Base-by-base conservation (phyloP, 2,888 invertebrate genomes). In the Acronicta psi region DNA sequence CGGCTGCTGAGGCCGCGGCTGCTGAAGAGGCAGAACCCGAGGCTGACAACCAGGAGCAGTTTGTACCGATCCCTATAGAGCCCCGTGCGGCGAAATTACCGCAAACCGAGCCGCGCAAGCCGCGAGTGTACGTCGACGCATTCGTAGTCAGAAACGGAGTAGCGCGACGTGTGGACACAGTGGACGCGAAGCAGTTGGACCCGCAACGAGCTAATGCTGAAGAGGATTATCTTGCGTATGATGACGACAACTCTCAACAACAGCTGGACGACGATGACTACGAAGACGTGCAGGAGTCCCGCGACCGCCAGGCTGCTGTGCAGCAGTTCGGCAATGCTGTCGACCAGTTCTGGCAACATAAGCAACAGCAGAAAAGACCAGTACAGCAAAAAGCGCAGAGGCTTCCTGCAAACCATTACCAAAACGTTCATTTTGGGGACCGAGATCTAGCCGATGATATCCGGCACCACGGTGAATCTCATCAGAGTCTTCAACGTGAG, bases 91-190 rank as follows among this genome's bases (percentile, higher is more conserved):
- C 92, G 0, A 81, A 75, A 20, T 76, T 93, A 18, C 93, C 93
- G 2, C 73, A 70, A n/a, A 82, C 81, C 1, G 79, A 84, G 46
- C 86, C 88, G 36, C 85, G 88, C 2, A 79, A 85, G 16, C 91
- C 93, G 0, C 88, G 92, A 47, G 93, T 94, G 14, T 94, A 86
- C 72, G 89, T 94, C 11, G 94, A 94, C 64, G 94, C 94, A 0
- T 94, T 93, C 69, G 88, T 94, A 10, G 85, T 94, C 9, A 81
- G 88, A 18, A 84, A 92, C 73, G 94, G 94, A n/a, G 86, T 90
- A n/a, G 83, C 91, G 0, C 88, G 88, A 43, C 86, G 88, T 49
- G 89, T 92, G 17, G 83, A 87, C 65, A 85, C 94, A 0, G 79
- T 91, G 8, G 93, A 94, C 63, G 94, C 93, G 0, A 84, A 81